Evolutionary conservation across 2,797 vertebrate species (phyloP).

Genomic region (Brachyrhaphis roseni): DNA sequence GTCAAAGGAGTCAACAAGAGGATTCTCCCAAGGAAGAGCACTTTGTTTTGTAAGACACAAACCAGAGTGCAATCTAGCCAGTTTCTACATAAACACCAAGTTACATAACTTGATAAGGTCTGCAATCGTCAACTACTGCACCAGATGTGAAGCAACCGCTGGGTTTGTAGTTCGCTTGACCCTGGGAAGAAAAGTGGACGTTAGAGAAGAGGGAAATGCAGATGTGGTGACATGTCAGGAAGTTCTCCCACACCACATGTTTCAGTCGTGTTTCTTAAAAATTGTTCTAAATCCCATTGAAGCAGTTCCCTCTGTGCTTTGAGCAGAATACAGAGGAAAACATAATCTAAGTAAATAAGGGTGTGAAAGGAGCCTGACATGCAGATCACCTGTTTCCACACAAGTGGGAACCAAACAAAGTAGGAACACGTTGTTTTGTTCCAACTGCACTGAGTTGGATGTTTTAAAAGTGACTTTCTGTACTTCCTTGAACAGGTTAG

Average conservation of each 20-base stretch:
- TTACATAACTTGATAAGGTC: constrained; percentile 11
- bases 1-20: neutral
- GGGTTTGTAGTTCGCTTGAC: neutral
- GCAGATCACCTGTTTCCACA: neutral
- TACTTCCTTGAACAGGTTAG: too few relatives aligned
- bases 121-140: constrained; percentile 3
- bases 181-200: constrained; percentile 3
- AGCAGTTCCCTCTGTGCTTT: neutral
- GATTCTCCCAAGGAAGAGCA: constrained; percentile 13
- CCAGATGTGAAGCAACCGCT: constrained; percentile 8
- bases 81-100: constrained; percentile 12
- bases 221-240: constrained; percentile 23
- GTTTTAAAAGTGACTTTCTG: neutral
- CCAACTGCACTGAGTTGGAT: neutral
- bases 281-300: neutral
- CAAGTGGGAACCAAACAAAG: neutral
- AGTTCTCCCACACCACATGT: constrained; percentile 13
- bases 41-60: constrained; percentile 10
- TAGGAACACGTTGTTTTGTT: neutral
- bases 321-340: neutral
- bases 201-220: constrained; percentile 39
- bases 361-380: neutral
- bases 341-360: constrained; percentile 1
- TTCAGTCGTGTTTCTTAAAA: neutral
- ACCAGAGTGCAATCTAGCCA: neutral